phyloP scores from a whole-genome alignment of 2,113 vertebrate genomes.

The Chionodraco myersi region DNA sequence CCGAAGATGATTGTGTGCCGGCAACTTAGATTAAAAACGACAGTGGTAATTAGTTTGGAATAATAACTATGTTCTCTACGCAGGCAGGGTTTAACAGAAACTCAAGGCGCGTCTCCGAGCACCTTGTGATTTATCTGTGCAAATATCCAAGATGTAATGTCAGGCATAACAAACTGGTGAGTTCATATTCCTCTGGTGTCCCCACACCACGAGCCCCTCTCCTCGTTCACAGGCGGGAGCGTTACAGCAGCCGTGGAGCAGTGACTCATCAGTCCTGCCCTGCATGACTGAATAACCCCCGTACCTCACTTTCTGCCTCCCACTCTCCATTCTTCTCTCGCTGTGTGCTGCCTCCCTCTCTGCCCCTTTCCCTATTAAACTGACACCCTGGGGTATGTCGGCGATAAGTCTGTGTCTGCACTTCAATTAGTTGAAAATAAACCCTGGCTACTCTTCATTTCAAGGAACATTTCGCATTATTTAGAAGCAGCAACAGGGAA shows the following conservation, averaged over 20 bases:
- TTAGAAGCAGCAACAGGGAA: neutral
- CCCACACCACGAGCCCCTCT: conserved; percentile 18
- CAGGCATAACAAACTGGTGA: neutral
- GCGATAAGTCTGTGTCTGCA: conserved; percentile 5
- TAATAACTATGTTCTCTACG: neutral
- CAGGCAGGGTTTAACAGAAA: neutral
- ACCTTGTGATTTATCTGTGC: neutral
- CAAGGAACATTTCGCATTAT: neutral
- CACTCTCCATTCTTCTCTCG: conserved; percentile 1
- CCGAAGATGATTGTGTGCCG: neutral
- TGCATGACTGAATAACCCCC: conserved; percentile 42
- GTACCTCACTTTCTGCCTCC: conserved; percentile 5
- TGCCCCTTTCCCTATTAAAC: conserved; percentile 7
- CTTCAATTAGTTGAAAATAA: conserved; percentile 4
- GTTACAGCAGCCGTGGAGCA: conserved; percentile 39
- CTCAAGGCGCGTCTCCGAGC: neutral
- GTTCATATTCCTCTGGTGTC: conserved; percentile 17
- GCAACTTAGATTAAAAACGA: neutral
- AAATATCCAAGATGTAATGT: conserved; percentile 18
- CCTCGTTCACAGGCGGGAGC: conserved; percentile 44
- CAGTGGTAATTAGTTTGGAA: neutral
- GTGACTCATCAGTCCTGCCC: conserved; percentile 64
- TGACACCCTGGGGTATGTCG: conserved; percentile 22
- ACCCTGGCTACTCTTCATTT: neutral
- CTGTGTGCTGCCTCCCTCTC: conserved; percentile 18